Conservation (phyloP, 1,140 invertebrate species). For the Branchinecta lindahli region DNA sequence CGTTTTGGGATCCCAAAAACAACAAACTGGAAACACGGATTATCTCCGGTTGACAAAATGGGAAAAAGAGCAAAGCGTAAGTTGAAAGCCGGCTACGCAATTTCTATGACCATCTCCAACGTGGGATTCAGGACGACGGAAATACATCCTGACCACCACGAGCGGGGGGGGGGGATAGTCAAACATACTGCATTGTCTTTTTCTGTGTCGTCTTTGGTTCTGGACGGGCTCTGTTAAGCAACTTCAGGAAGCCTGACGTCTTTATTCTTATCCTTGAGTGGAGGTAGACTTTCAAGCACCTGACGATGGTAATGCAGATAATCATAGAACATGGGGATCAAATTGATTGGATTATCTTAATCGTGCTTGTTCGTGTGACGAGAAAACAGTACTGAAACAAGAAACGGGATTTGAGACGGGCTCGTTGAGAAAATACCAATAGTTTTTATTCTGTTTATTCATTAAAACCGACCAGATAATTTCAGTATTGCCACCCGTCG, state of each 20-base stretch:
- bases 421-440: too few relatives aligned
- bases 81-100: too few relatives aligned
- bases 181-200: constrained; percentile 81
- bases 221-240: constrained; percentile 89
- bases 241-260: constrained; percentile 94
- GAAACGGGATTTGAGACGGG: too few relatives aligned
- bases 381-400: constrained; percentile 70
- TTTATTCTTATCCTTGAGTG: constrained; percentile 98
- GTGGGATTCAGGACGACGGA: not conserved
- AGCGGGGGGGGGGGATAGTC: constrained; percentile 12
- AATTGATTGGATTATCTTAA: constrained; percentile 94
- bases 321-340: constrained; percentile 98
- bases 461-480: too few relatives aligned
- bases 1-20: too few relatives aligned
- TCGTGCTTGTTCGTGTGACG: constrained; percentile 80
- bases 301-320: constrained; percentile 99
- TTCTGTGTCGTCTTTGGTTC: constrained; percentile 78
- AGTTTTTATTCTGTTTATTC: too few relatives aligned
- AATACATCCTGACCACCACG: constrained; percentile 14
- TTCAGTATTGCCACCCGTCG: too few relatives aligned
- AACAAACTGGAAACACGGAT: too few relatives aligned
- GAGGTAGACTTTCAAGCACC: constrained; percentile 99
- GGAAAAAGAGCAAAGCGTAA: too few relatives aligned
- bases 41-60: too few relatives aligned
- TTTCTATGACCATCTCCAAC: not conserved